phyloP scores from a whole-genome alignment of 2,888 invertebrate genomes.

The Gryllus longicercus region DNA sequence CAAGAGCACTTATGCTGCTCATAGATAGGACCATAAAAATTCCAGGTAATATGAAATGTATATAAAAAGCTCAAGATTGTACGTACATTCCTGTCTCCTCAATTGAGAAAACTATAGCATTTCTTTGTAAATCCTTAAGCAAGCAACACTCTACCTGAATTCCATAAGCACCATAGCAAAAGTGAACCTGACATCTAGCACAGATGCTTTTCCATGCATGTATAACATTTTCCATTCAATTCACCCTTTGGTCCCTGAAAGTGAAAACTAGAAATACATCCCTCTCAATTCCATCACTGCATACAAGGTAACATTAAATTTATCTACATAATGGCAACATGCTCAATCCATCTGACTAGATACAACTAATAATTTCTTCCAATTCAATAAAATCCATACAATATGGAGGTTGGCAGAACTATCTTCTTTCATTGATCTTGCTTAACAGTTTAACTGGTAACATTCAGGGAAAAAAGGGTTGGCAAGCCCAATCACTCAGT shows the following conservation, averaged over 20 bases:
- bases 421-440: neutral
- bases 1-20: neutral
- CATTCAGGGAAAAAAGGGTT: conserved; percentile 34
- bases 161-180: conserved; percentile 7
- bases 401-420: neutral
- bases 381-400: conserved; percentile 11
- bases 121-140: neutral
- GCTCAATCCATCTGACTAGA: neutral
- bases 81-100: conserved; percentile 10
- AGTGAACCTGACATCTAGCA: conserved; percentile 18
- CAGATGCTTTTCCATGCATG: neutral
- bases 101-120: conserved; percentile 19
- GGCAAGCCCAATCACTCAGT: conserved; percentile 17
- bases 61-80: conserved; percentile 28
- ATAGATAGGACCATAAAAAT: conserved; percentile 23
- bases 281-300: conserved; percentile 1
- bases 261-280: neutral
- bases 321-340: neutral
- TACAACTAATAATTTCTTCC: neutral
- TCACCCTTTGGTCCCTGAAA: conserved; percentile 36
- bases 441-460: conserved; percentile 19
- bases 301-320: neutral
- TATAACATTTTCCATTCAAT: neutral
- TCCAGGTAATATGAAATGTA: conserved; percentile 24
- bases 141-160: neutral